Conservation (phyloP, 2,113 vertebrate species). For the Bufo bufo region DNA sequence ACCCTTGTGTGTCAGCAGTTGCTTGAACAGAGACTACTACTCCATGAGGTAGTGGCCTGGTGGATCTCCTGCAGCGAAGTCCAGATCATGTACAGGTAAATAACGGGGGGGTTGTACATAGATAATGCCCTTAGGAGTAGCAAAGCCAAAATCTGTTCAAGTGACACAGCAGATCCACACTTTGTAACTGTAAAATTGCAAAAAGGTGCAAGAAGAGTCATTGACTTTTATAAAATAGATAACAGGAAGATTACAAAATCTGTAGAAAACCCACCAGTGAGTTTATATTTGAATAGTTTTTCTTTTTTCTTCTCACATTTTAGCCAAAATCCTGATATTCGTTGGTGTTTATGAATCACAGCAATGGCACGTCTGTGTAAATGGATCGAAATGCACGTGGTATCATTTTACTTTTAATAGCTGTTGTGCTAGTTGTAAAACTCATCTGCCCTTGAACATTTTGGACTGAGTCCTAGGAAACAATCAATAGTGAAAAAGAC, state of each 20-base stretch:
- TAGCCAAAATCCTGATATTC: conserved; percentile 2
- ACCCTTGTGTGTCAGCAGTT: too few relatives aligned
- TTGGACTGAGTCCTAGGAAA: conserved; percentile 26
- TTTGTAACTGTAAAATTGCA: not conserved
- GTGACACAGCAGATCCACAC: too few relatives aligned
- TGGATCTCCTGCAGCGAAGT: too few relatives aligned
- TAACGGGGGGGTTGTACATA: too few relatives aligned
- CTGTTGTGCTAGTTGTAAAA: conserved; percentile 37
- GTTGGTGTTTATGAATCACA: conserved; percentile 20
- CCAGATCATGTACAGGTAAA: too few relatives aligned
- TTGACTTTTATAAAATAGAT: not conserved
- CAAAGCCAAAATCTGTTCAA: too few relatives aligned
- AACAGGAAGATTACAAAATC: not conserved
- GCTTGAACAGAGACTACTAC: too few relatives aligned
- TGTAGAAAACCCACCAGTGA: not conserved
- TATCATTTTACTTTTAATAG: conserved; percentile 44
- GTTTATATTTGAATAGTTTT: not conserved
- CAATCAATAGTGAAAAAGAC: conserved; percentile 39
- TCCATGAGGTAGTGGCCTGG: too few relatives aligned
- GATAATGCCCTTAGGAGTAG: too few relatives aligned
- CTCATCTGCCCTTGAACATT: conserved; percentile 50
- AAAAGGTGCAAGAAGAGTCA: not conserved
- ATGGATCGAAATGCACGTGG: conserved; percentile 6
- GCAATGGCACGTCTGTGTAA: conserved; percentile 32
- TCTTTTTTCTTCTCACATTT: conserved; percentile 12